Conservation (phyloP, 2,797 vertebrate species). For the Garrulus glandarius region DNA sequence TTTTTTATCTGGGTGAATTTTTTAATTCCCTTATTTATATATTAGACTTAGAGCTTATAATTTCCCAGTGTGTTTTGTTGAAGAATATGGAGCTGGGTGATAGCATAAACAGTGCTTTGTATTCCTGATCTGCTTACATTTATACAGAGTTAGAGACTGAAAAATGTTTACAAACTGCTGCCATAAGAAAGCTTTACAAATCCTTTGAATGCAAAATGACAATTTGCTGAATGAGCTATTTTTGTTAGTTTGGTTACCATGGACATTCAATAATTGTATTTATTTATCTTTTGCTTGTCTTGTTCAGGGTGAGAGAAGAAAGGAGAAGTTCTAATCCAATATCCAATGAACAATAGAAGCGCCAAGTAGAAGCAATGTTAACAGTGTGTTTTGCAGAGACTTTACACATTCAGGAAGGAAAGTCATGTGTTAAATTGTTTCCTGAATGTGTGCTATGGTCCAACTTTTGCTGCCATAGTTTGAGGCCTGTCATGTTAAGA, state of each 20-base stretch:
- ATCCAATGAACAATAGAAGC: background rate
- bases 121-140: slow-evolving; percentile 20
- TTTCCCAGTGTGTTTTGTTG: background rate
- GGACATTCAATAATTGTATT: background rate
- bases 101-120: slow-evolving; percentile 14
- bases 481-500: background rate
- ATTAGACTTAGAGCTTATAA: background rate
- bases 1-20: background rate
- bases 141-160: background rate
- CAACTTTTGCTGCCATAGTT: slow-evolving; percentile 36
- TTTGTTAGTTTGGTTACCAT: slow-evolving; percentile 2
- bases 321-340: slow-evolving; percentile 27
- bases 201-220: slow-evolving; percentile 36
- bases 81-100: background rate
- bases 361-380: slow-evolving; percentile 15
- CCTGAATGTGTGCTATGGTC: background rate
- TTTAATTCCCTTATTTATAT: background rate
- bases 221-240: slow-evolving; percentile 31
- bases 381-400: background rate
- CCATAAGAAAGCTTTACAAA: slow-evolving; percentile 34
- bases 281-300: background rate
- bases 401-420: background rate
- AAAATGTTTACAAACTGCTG: slow-evolving; percentile 23
- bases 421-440: background rate
- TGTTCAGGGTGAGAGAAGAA: background rate